phyloP scores from a whole-genome alignment of 30 jellyfish, hydroid and myxozoan species.

The Aurelia aurita region DNA sequence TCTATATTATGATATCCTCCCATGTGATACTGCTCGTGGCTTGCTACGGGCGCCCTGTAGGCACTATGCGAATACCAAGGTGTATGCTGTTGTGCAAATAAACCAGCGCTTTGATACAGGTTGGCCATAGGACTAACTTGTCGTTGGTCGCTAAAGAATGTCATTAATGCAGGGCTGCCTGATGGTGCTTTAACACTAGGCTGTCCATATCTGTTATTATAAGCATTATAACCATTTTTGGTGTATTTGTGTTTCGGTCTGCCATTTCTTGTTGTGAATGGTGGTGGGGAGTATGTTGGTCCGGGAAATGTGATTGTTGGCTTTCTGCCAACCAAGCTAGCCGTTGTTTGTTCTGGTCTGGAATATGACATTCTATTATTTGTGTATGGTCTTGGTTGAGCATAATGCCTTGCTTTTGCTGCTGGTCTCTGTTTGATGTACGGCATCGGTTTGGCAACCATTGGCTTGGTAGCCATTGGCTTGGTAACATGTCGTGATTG shows the following conservation, averaged over 20 bases:
- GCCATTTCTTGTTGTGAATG: conserved; percentile 62
- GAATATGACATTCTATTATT: conserved; percentile 20
- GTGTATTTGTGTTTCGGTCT: conserved; percentile 26
- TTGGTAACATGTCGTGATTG: conserved; percentile 66
- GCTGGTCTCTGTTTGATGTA: not conserved
- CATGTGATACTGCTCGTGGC: conserved; percentile 16
- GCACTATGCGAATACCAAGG: conserved; percentile 47
- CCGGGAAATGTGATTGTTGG: conserved; percentile 93
- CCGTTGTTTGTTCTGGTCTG: conserved; percentile 33
- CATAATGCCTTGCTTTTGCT: conserved; percentile 22
- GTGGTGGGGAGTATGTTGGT: conserved; percentile 98
- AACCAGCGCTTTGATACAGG: conserved; percentile 32
- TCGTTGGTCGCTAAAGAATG: conserved; percentile 56
- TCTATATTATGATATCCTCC: conserved; percentile 43
- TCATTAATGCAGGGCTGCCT: conserved; percentile 30
- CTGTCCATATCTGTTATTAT: conserved; percentile 14
- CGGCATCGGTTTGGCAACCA: conserved; percentile 10
- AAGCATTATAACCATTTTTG: not conserved
- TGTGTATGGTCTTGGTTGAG: conserved; percentile 32
- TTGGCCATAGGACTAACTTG: conserved; percentile 31
- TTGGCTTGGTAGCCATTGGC: conserved; percentile 59
- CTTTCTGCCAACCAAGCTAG: conserved; percentile 33
- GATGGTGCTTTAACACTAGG: conserved; percentile 17
- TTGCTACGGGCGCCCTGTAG: conserved; percentile 46
- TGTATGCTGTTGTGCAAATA: conserved; percentile 56